A percentile compares a stretch with the other conserved stretches of the same genome.
These are phyloP conservation scores for Cinclus mexicanus DNA, from an alignment of 2,113 vertebrate species.

Conservation along the genomic window DNA sequence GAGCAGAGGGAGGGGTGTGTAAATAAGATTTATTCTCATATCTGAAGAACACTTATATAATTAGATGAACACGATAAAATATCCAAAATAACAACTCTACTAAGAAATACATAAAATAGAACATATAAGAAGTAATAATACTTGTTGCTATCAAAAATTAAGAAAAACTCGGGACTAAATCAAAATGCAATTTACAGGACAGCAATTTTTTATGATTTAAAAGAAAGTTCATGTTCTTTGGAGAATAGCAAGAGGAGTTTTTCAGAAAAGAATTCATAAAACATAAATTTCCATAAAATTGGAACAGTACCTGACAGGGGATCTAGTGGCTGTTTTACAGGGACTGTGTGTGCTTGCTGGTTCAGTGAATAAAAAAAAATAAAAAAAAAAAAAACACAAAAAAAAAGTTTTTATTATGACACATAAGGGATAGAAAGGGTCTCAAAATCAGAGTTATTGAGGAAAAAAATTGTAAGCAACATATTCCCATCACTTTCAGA, in stretches of 20 bases:
- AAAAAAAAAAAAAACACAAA: background rate
- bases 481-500: background rate
- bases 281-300: slow-evolving; percentile 60
- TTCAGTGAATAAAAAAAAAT: background rate
- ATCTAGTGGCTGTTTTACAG: slow-evolving; percentile 24
- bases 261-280: slow-evolving; percentile 64
- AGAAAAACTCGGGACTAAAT: background rate
- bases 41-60: slow-evolving; percentile 1
- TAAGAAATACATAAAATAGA: background rate
- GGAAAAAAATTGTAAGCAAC: background rate
- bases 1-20: slow-evolving; percentile 8
- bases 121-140: background rate
- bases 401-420: background rate
- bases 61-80: background rate
- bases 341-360: background rate
- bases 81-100: background rate
- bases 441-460: background rate
- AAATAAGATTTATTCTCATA: slow-evolving; percentile 37
- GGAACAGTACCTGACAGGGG: slow-evolving; percentile 42
- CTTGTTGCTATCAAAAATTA: background rate
- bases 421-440: background rate
- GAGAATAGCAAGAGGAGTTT: slow-evolving; percentile 9
- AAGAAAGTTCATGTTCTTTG: slow-evolving; percentile 33
- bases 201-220: slow-evolving; percentile 6
- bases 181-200: background rate